phyloP scores from a whole-genome alignment of 2,797 vertebrate genomes.

The Myotis planiceps region DNA sequence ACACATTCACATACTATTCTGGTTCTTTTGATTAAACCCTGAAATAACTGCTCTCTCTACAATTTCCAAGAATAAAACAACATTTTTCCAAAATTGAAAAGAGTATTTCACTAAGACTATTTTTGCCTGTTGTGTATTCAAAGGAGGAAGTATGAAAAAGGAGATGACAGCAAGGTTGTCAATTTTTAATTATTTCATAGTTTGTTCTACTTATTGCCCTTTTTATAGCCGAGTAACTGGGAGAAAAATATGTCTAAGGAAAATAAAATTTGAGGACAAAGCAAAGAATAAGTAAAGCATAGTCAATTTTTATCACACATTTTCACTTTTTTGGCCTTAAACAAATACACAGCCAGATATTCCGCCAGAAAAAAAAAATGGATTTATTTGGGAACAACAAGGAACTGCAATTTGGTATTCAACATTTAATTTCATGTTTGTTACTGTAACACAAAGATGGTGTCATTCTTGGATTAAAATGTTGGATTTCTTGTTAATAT shows the following conservation, averaged over 20 bases:
- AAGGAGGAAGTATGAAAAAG: not conserved
- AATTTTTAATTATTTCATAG: not conserved
- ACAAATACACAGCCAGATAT: not conserved
- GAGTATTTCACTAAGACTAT: not conserved
- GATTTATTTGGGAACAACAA: not conserved
- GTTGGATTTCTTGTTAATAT: slow-evolving; percentile 72
- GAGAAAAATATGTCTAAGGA: not conserved
- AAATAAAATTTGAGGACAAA: not conserved
- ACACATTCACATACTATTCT: not conserved
- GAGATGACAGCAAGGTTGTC: not conserved
- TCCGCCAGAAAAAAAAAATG: not conserved
- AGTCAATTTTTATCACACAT: not conserved
- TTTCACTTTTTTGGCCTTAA: not conserved
- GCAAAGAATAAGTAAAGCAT: not conserved
- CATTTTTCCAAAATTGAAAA: not conserved
- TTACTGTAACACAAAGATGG: slow-evolving; percentile 51
- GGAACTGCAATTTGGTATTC: slow-evolving; percentile 8
- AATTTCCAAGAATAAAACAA: not conserved
- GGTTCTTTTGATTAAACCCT: not conserved
- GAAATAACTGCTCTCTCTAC: not conserved
- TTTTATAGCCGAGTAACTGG: not conserved
- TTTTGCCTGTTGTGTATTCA: not conserved
- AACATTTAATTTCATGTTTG: slow-evolving; percentile 67
- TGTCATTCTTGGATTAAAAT: slow-evolving; percentile 67
- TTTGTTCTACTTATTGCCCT: not conserved